Evolutionary conservation across 1,140 invertebrate genomes (phyloP), one percentile per base, ranked within the genome.

Genomic region (Colletes gigas): DNA sequence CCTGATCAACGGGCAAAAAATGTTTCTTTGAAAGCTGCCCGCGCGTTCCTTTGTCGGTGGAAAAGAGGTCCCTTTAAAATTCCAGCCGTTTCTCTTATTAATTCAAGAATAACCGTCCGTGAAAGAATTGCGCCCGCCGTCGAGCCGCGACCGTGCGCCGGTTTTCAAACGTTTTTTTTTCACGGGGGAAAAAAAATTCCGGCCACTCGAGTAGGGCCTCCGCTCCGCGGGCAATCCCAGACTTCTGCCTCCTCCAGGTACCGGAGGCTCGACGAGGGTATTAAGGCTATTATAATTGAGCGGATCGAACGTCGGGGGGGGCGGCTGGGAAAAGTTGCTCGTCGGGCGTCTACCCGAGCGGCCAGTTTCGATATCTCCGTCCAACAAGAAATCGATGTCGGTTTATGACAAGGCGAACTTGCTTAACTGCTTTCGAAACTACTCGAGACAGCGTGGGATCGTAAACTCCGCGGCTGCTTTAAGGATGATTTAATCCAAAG

Each of bases 401-500:
- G 70, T 86, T 85, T 82, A 85, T 60, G 72, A 68, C 30, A 52
- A 60, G 30, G 52, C 66, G 55, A 82, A 86, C 70, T 82, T 75
- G 73, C 41, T 74, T 39, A 79, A 85, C 75, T 77, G 50, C 57
- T 62, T 68, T 39, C 19, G 71, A 65, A 79, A 78, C 80, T 86
- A 67, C 70, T 66, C 79, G 83, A 70, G 70, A 84, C 84, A 72
- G 60, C 66, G 50, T 21, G 19, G 62, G 66, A 79, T 84, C 78
- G 79, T 84, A 84, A 86, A 86, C 55, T 68, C 70, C 6, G 62
- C 41, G 50, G 55, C 78, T 7, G 67, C 60, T 84, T 77, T 80
- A 83, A 86, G 82, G 76, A 83, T 86, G 79, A 84, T 86, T 88
- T 87, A 86, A 87, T 78, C 71, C 74, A 73, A 79, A 83, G 77